Evolutionary conservation across 2,797 vertebrate species (phyloP).

Genomic region (Sebastes trivittatus): DNA sequence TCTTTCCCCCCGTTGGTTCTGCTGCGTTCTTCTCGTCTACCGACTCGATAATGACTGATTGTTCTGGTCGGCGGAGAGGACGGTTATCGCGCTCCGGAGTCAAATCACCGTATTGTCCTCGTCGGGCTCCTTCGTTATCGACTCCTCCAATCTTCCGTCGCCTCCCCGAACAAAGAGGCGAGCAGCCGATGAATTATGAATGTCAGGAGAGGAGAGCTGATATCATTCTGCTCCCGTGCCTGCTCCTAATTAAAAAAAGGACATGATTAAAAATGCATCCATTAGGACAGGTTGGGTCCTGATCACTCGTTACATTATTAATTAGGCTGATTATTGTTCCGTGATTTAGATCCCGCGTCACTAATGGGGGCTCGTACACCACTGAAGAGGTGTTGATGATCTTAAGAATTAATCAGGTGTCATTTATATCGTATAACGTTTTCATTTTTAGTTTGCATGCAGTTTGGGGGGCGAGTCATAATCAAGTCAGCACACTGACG

Average conservation of each 20-base stretch:
- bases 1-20: not conserved
- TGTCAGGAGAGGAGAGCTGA: constrained; percentile 36
- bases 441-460: not conserved
- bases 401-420: constrained; percentile 4
- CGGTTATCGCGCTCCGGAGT: constrained; percentile 22
- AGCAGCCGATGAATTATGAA: constrained; percentile 63
- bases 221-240: constrained; percentile 35
- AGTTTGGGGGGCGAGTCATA: too few relatives aligned
- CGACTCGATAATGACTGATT: not conserved
- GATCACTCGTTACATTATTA: constrained; percentile 66
- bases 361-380: not conserved
- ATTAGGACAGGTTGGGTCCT: constrained; percentile 48
- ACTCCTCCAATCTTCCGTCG: constrained; percentile 30
- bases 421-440: not conserved
- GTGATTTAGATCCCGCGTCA: constrained; percentile 30
- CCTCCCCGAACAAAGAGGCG: constrained; percentile 49
- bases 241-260: constrained; percentile 62
- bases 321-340: constrained; percentile 59
- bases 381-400: constrained; percentile 6
- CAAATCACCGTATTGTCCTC: constrained; percentile 23
- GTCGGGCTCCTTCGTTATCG: constrained; percentile 19
- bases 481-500: too few relatives aligned
- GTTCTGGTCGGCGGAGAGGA: not conserved
- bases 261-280: constrained; percentile 71
- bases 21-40: not conserved